A percentile compares a stretch with the other conserved stretches of the same genome.
phyloP scores from a whole-genome alignment of 2,888 invertebrate genomes.

The Orthosia cruda region DNA sequence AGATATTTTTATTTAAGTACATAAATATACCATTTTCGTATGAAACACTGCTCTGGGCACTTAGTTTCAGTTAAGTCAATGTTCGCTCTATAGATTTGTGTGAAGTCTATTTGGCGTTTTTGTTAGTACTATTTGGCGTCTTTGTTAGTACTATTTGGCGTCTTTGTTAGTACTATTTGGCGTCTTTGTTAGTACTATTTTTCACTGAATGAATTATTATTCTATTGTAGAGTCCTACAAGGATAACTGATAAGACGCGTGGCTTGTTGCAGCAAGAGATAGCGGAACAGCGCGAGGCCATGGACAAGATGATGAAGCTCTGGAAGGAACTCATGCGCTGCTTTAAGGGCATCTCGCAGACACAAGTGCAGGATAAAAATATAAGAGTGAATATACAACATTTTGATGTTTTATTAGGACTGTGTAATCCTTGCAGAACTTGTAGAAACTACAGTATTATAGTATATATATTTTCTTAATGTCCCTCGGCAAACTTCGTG shows the following conservation, averaged over 20 bases:
- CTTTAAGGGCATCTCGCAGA: conserved; percentile 85
- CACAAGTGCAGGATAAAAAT: conserved; percentile 78
- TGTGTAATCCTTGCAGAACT: too few relatives aligned
- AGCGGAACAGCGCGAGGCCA: conserved; percentile 87
- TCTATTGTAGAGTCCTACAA: conserved; percentile 5
- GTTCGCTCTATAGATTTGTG: too few relatives aligned
- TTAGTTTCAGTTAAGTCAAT: too few relatives aligned
- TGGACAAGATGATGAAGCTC: conserved; percentile 90
- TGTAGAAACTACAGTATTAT: background rate
- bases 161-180: too few relatives aligned
- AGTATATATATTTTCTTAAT: too few relatives aligned
- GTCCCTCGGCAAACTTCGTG: too few relatives aligned
- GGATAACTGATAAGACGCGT: conserved; percentile 24
- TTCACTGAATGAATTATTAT: background rate
- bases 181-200: background rate
- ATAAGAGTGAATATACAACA: conserved; percentile 73
- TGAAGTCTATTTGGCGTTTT: too few relatives aligned
- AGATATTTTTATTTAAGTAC: too few relatives aligned
- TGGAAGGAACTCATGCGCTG: conserved; percentile 90
- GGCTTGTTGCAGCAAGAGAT: conserved; percentile 84
- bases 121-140: background rate
- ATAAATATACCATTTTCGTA: too few relatives aligned
- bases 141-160: background rate
- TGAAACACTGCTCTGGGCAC: too few relatives aligned
- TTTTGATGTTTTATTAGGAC: background rate